phyloP scores from a whole-genome alignment of 2,888 invertebrate genomes.

The Troilus luridus region DNA sequence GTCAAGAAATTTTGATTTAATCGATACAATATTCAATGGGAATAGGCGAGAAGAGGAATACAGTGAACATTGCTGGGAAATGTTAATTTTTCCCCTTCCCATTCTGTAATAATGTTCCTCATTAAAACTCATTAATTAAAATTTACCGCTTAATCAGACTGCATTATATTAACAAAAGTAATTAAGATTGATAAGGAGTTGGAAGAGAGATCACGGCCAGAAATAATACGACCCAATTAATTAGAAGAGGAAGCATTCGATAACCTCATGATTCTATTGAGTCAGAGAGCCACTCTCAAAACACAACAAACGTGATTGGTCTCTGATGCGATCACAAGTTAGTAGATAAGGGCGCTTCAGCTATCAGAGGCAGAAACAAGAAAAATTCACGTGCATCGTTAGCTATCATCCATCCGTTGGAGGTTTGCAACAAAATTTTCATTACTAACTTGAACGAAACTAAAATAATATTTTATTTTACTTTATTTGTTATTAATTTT shows the following conservation, averaged over 20 bases:
- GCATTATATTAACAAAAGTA: neutral
- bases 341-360: neutral
- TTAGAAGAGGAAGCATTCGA: conserved; percentile 15
- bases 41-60: no score
- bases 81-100: no score
- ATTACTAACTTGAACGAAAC: neutral
- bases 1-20: no score
- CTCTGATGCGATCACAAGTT: neutral
- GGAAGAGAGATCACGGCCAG: neutral
- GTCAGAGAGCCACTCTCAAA: neutral
- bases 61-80: no score
- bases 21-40: no score
- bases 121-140: no score
- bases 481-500: no score
- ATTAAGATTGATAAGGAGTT: neutral
- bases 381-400: neutral
- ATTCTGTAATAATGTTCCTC: no score
- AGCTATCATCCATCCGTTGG: neutral
- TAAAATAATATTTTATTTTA: no score
- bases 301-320: neutral
- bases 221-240: neutral
- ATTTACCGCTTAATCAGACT: neutral
- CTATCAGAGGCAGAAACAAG: neutral
- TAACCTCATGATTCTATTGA: conserved; percentile 2
- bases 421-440: neutral